Evolutionary conservation across 2,888 invertebrate genomes (phyloP).

Genomic region (Ganaspis brasiliensis): DNA sequence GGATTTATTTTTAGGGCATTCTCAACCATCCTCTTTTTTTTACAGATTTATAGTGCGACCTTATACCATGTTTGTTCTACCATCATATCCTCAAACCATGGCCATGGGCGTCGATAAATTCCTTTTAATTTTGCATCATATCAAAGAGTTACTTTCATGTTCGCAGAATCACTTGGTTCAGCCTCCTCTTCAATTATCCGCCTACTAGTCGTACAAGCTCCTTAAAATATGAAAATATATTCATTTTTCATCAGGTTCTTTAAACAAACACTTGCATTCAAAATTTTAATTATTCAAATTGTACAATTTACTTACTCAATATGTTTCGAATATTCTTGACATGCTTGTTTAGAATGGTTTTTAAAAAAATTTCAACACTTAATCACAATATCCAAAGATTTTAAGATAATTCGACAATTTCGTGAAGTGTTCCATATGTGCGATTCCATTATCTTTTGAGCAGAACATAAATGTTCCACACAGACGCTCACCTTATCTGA

Average conservation of each 20-base stretch:
- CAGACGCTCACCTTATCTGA: conserved; percentile 23
- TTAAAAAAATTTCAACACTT: too few species aligned
- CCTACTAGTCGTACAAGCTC: background rate
- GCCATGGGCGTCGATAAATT: conserved; percentile 39
- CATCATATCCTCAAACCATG: conserved; percentile 18
- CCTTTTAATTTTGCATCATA: conserved; percentile 32
- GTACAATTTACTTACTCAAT: background rate
- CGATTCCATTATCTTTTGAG: background rate
- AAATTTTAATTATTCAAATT: background rate
- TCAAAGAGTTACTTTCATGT: conserved; percentile 20
- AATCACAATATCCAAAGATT: too few species aligned
- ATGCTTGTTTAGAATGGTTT: too few species aligned
- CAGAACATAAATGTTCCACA: conserved; percentile 8
- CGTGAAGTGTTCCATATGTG: background rate
- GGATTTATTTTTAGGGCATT: conserved; percentile 38
- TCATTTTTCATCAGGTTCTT: background rate
- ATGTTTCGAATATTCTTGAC: background rate
- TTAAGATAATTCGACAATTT: too few species aligned
- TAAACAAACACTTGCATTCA: too few species aligned
- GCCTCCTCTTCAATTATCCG: conserved; percentile 2
- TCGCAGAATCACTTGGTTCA: conserved; percentile 22
- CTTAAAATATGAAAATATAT: conserved; percentile 2
- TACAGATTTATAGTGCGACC: conserved; percentile 31
- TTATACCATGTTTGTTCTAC: conserved; percentile 30
- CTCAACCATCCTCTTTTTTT: conserved; percentile 1